These are phyloP conservation scores for Vireo altiloquus DNA, from an alignment of 2,113 vertebrate genomes.

Conservation along the genomic window DNA sequence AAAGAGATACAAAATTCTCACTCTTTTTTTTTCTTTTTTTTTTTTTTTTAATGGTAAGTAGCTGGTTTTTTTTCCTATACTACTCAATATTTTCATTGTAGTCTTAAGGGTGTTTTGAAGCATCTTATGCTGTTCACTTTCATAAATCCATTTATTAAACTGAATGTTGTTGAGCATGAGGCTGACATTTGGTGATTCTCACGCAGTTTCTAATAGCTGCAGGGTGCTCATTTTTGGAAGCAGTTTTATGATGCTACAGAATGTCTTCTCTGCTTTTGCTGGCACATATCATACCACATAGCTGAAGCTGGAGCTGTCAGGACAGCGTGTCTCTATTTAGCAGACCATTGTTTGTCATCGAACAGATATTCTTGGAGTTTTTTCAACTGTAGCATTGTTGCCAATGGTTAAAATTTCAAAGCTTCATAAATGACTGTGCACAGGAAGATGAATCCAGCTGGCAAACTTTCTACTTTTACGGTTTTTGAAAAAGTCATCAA, in stretches of 20 bases:
- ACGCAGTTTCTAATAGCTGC: slow-evolving; percentile 35
- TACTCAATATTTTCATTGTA: not conserved
- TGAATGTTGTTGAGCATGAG: not conserved
- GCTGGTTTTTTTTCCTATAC: not conserved
- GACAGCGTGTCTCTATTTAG: slow-evolving; percentile 50
- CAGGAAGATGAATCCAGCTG: slow-evolving; percentile 51
- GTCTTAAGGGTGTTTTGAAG: slow-evolving; percentile 18
- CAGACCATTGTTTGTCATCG: slow-evolving; percentile 50
- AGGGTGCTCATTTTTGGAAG: slow-evolving; percentile 60
- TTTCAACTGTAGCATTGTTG: slow-evolving; percentile 35
- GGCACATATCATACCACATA: slow-evolving; percentile 11
- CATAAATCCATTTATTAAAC: slow-evolving; percentile 32
- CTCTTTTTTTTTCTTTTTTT: not conserved
- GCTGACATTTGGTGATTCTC: slow-evolving; percentile 51
- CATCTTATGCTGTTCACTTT: not conserved
- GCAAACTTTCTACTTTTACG: slow-evolving; percentile 31
- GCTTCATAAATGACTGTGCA: slow-evolving; percentile 34
- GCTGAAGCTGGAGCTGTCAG: slow-evolving; percentile 40
- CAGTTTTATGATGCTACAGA: slow-evolving; percentile 12
- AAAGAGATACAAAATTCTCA: not conserved
- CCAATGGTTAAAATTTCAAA: slow-evolving; percentile 46
- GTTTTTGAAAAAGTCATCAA: slow-evolving; percentile 37
- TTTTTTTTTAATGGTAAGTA: not conserved
- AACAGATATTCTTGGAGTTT: slow-evolving; percentile 54
- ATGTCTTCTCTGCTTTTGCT: slow-evolving; percentile 46